Percentiles rank a stretch among this genome's conserved stretches.
Evolutionary conservation across 2,888 invertebrate species (phyloP).

Genomic region (Cyclophora punctaria): DNA sequence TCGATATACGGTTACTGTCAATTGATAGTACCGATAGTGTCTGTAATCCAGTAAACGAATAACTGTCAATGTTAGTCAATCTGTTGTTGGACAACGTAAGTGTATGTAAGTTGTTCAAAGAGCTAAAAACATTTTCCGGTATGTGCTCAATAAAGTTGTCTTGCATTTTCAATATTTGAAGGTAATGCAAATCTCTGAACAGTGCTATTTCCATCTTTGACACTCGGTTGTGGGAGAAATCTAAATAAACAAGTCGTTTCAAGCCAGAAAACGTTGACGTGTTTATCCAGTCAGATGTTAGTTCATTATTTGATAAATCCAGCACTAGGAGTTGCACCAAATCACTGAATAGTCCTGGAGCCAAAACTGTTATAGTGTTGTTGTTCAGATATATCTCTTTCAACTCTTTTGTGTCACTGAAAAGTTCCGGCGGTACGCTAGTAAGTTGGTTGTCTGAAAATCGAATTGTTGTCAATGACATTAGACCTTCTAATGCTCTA

Average conservation of each 20-base stretch:
- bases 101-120: conserved; percentile 85
- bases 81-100: conserved; percentile 88
- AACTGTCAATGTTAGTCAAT: conserved; percentile 82
- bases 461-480: conserved; percentile 82
- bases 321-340: conserved; percentile 83
- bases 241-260: conserved; percentile 83
- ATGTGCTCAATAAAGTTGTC: conserved; percentile 85
- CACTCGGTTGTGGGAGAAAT: conserved; percentile 85
- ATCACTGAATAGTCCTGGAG: conserved; percentile 86
- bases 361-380: conserved; percentile 86
- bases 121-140: conserved; percentile 85
- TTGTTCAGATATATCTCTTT: conserved; percentile 88
- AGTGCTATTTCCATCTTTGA: conserved; percentile 83
- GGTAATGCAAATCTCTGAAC: conserved; percentile 84
- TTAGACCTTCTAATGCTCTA: conserved; percentile 84
- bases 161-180: conserved; percentile 86
- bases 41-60: conserved; percentile 84
- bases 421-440: conserved; percentile 87
- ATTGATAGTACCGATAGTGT: conserved; percentile 84
- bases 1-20: conserved; percentile 85
- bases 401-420: conserved; percentile 84
- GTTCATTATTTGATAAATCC: conserved; percentile 85
- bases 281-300: conserved; percentile 88
- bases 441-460: conserved; percentile 87
- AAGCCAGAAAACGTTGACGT: conserved; percentile 86